phyloP scores from a whole-genome alignment of 2,113 vertebrate species.

The Perccottus glenii region DNA sequence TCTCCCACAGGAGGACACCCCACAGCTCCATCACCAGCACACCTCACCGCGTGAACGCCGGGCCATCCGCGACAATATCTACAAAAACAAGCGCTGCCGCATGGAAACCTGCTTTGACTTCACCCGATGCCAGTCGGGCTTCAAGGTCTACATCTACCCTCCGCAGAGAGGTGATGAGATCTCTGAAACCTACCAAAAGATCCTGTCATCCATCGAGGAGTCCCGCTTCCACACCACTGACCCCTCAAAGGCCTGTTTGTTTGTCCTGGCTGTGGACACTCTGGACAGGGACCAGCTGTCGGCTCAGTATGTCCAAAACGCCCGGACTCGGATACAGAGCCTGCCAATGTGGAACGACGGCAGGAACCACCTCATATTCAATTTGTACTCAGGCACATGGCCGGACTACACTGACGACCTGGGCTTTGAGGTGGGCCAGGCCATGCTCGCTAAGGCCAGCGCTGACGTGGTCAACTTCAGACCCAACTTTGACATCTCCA shows the following conservation, averaged over 20 bases:
- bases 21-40: conserved; percentile 77
- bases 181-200: conserved; percentile 82
- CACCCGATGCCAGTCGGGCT: conserved; percentile 75
- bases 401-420: conserved; percentile 83
- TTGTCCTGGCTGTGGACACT: conserved; percentile 80
- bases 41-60: conserved; percentile 76
- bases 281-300: conserved; percentile 83
- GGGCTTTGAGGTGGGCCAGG: conserved; percentile 83
- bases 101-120: conserved; percentile 86
- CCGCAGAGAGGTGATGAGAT: conserved; percentile 70
- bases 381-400: conserved; percentile 84
- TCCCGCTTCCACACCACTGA: conserved; percentile 80
- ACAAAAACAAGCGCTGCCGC: conserved; percentile 80
- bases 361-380: conserved; percentile 83
- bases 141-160: conserved; percentile 80
- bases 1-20: conserved; percentile 68
- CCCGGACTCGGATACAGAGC: conserved; percentile 76
- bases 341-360: conserved; percentile 82
- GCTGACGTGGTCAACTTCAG: conserved; percentile 79
- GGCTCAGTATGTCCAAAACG: conserved; percentile 77
- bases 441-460: conserved; percentile 83
- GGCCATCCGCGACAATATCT: conserved; percentile 79
- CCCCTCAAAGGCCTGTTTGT: conserved; percentile 77
- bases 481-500: conserved; percentile 81
- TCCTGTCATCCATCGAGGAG: conserved; percentile 77